phyloP scores from a whole-genome alignment of 2,797 vertebrate genomes.

The Hemibagrus guttatus region DNA sequence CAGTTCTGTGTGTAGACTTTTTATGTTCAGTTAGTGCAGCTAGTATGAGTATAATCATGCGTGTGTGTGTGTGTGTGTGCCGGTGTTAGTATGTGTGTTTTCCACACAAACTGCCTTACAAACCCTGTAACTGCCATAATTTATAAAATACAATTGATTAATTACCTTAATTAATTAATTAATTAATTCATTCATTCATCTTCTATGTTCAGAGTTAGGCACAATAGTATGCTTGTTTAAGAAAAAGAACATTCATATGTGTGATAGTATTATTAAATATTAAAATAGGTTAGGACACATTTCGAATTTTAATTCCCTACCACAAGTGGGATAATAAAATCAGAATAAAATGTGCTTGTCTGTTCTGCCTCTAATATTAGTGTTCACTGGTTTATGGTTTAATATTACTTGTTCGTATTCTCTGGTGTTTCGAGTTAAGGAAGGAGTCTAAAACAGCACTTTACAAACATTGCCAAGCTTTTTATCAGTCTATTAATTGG shows the following conservation, averaged over 20 bases:
- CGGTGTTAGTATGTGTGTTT: too few species aligned
- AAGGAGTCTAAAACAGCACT: not conserved
- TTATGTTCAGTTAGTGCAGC: not conserved
- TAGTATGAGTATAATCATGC: not conserved
- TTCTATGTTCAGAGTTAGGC: not conserved
- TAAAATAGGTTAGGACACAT: not conserved
- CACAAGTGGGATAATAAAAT: constrained; percentile 1
- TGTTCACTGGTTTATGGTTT: not conserved
- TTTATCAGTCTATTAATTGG: not conserved
- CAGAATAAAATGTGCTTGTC: not conserved
- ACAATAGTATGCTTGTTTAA: not conserved
- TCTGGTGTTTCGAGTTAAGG: not conserved
- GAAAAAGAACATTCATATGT: not conserved
- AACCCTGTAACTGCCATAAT: not conserved
- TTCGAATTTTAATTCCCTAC: not conserved
- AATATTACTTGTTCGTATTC: constrained; percentile 7
- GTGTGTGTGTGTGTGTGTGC: too few species aligned
- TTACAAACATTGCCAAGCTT: constrained; percentile 3
- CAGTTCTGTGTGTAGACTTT: not conserved
- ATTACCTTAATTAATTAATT: too few species aligned
- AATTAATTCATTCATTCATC: not conserved
- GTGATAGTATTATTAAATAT: not conserved
- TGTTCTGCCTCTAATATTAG: not conserved
- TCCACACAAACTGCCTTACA: not conserved
- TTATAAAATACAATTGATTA: too few species aligned